These are phyloP conservation scores for Hydractinia echinata DNA, from an alignment of 30 jellyfish, hydroid and myxozoan species.

Conservation along the genomic window DNA sequence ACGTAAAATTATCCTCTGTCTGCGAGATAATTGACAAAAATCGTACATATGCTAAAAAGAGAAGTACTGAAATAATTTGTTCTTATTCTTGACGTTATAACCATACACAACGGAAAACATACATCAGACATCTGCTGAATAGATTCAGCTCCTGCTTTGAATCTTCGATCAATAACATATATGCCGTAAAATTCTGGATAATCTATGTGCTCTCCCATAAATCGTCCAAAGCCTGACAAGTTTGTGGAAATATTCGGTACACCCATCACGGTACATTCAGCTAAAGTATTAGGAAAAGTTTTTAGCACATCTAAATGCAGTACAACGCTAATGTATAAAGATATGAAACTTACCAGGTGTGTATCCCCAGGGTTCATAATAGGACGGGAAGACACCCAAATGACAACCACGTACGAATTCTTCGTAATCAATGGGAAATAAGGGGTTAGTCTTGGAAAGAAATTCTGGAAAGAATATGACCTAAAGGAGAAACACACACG, in stretches of 20 bases:
- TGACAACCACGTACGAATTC: slow-evolving; percentile 99
- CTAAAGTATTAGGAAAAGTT: slow-evolving; percentile 30
- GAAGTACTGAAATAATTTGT: too few relatives aligned
- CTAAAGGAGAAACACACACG: slow-evolving; percentile 32
- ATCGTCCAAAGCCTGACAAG: slow-evolving; percentile 96
- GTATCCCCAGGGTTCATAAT: slow-evolving; percentile 99
- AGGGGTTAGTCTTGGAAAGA: slow-evolving; percentile 82
- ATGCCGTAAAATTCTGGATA: slow-evolving; percentile 96
- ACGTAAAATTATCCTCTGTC: slow-evolving; percentile 70
- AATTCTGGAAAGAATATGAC: slow-evolving; percentile 91
- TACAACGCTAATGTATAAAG: not conserved
- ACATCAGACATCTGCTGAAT: slow-evolving; percentile 84
- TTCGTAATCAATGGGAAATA: slow-evolving; percentile 93
- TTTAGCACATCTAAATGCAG: not conserved
- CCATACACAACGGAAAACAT: not conserved
- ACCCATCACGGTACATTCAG: slow-evolving; percentile 99
- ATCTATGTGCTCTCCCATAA: slow-evolving; percentile 85
- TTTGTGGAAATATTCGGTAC: slow-evolving; percentile 90
- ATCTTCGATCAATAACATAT: slow-evolving; percentile 78
- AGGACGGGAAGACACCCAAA: slow-evolving; percentile 96
- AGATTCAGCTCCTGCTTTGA: slow-evolving; percentile 64
- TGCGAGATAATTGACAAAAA: slow-evolving; percentile 61
- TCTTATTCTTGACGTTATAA: too few relatives aligned
- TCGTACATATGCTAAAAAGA: slow-evolving; percentile 71
- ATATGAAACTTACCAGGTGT: slow-evolving; percentile 79